A percentile compares a stretch with the other conserved stretches of the same genome.
Evolutionary conservation across 2,888 invertebrate genomes (phyloP).

Genomic region (Anagyrus pseudococci): DNA sequence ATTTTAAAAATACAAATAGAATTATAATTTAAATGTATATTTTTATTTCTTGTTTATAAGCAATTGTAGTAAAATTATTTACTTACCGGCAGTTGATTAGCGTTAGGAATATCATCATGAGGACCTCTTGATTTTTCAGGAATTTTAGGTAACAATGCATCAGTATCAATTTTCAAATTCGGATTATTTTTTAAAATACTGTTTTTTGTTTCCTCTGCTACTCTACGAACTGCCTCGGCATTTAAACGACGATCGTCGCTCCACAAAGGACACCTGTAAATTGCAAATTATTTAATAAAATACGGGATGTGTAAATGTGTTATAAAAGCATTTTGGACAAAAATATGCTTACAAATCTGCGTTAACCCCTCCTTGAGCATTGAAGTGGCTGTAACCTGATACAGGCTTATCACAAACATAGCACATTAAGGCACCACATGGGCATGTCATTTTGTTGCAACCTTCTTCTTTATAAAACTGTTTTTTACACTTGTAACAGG

Average conservation of each 20-base stretch:
- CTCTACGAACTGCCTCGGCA: constrained; percentile 57
- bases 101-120: constrained; percentile 40
- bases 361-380: constrained; percentile 59
- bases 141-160: constrained; percentile 44
- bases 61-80: constrained; percentile 1
- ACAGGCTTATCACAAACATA: constrained; percentile 62
- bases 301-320: background rate
- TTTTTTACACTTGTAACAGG: constrained; percentile 50
- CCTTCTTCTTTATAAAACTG: constrained; percentile 55
- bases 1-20: background rate
- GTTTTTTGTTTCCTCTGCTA: constrained; percentile 57
- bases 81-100: constrained; percentile 39
- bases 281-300: background rate
- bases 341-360: constrained; percentile 50
- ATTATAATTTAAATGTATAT: background rate
- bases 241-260: constrained; percentile 59
- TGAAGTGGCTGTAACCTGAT: constrained; percentile 66
- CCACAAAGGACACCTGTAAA: constrained; percentile 60
- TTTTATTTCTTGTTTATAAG: background rate
- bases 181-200: constrained; percentile 54
- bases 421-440: constrained; percentile 57
- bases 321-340: background rate
- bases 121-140: constrained; percentile 44
- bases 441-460: constrained; percentile 49
- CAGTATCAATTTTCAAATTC: constrained; percentile 57